phyloP scores from a whole-genome alignment of 2,113 vertebrate genomes.

The Harpagus bidentatus region DNA sequence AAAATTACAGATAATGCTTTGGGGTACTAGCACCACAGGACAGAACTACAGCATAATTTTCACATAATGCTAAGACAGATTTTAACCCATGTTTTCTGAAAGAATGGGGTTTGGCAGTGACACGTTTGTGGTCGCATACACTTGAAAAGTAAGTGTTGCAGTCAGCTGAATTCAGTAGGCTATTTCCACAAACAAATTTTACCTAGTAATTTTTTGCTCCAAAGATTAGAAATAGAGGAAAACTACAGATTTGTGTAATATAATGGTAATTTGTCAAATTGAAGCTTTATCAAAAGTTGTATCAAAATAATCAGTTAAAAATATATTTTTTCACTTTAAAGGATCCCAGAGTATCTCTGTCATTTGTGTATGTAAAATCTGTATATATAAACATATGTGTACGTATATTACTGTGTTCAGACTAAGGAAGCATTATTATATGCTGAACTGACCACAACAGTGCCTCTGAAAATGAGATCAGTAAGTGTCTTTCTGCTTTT shows the following conservation, averaged over 20 bases:
- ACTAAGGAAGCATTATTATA: neutral
- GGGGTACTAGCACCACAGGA: neutral
- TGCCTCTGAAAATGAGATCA: neutral
- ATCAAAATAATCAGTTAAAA: neutral
- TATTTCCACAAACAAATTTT: neutral
- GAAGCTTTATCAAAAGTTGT: neutral
- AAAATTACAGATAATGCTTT: neutral
- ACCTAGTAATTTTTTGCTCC: neutral
- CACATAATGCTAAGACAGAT: neutral
- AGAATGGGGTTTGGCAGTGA: neutral
- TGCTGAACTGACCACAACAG: neutral
- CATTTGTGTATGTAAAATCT: neutral
- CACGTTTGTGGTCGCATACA: fast-evolving
- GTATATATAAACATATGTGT: neutral
- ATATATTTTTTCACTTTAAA: neutral
- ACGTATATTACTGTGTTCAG: neutral
- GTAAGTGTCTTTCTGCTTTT: neutral
- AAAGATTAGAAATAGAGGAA: neutral
- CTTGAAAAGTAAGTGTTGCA: neutral
- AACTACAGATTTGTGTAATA: neutral
- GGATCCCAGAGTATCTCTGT: neutral
- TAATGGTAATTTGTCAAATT: neutral
- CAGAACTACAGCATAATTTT: neutral
- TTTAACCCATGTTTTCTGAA: neutral
- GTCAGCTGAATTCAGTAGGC: neutral